Evolutionary conservation across 1,140 invertebrate genomes (phyloP), one percentile per base, ranked within the genome.

Genomic region (Plectus sambesii): DNA sequence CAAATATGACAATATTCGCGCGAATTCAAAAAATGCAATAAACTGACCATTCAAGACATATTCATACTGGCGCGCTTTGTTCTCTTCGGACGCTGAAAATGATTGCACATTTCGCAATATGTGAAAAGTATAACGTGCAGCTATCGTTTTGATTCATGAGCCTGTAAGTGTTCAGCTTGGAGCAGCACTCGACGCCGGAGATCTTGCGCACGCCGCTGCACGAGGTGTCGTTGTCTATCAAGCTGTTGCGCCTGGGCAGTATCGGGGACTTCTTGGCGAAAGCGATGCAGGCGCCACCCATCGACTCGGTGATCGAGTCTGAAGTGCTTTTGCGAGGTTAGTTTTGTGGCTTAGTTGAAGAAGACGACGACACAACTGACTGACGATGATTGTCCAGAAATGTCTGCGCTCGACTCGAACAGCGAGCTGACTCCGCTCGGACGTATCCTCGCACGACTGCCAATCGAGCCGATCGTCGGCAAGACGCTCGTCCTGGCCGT

Each of bases 121-220:
- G n/a, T n/a, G n/a, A n/a, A n/a, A n/a, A n/a, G n/a, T n/a, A n/a
- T n/a, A n/a, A n/a, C n/a, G n/a, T n/a, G n/a, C n/a, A n/a, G n/a
- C n/a, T n/a, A n/a, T n/a, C n/a, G 12, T 17, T 33, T 12, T 33
- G 12, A 17, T 33, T 33, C 30, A 33, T 33, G 17, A 12, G n/a
- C n/a, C n/a, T n/a, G n/a, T 48, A 8, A 6, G 12, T 49, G 8
- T 53, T 58, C 17, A 71, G 70, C 25, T 56, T 76, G 24, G 74
- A 76, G 17, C 71, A 76, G 51, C 70, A 75, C 48, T 62, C 68
- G 12, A 74, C 71, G 0, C 73, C 75, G 25, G 75, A 76, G 61
- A 76, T 76, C 23, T 70, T 76, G 55, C 60, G 73, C 35, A 74
- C 72, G 20, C 74, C 74, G 1, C 59, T 76, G 4, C 70, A 74